A percentile compares a stretch with the other conserved stretches of the same genome.
Conservation (phyloP, 2,888 invertebrate species). For the Himalopsyche japonica region DNA sequence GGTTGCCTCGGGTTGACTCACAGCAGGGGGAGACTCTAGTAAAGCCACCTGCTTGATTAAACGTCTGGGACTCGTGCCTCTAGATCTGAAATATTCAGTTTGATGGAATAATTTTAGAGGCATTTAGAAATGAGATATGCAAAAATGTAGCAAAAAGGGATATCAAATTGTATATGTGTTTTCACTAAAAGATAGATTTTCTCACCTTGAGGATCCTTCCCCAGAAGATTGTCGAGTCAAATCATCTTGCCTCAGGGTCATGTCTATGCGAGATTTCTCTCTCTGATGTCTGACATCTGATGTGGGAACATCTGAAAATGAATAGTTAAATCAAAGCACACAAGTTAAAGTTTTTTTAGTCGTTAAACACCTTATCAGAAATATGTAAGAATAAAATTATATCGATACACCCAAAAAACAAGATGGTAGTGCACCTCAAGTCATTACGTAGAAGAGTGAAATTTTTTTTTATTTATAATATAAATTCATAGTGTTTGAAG, state of each 20-base stretch:
- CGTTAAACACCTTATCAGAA: no score
- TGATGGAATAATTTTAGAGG: no score
- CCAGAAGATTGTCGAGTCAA: constrained; percentile 37
- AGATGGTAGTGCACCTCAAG: no score
- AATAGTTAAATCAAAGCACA: not conserved
- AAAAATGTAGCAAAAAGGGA: no score
- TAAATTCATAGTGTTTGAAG: no score
- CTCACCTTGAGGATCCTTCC: constrained; percentile 38
- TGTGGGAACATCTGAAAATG: constrained; percentile 40
- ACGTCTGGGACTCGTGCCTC: constrained; percentile 66
- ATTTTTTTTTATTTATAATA: no score
- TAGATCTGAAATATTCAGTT: constrained; percentile 42
- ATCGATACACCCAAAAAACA: no score
- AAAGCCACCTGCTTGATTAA: constrained; percentile 73
- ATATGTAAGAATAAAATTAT: no score
- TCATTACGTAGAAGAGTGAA: no score
- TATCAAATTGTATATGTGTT: no score
- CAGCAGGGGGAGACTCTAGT: constrained; percentile 64
- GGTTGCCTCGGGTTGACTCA: constrained; percentile 41
- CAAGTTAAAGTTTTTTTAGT: no score
- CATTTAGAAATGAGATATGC: not conserved
- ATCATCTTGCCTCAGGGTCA: constrained; percentile 30
- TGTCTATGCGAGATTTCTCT: constrained; percentile 14
- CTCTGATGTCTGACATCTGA: constrained; percentile 10
- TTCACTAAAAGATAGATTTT: no score